Evolutionary conservation across 1,140 invertebrate species (phyloP).

Genomic region (Goniozus legneri): DNA sequence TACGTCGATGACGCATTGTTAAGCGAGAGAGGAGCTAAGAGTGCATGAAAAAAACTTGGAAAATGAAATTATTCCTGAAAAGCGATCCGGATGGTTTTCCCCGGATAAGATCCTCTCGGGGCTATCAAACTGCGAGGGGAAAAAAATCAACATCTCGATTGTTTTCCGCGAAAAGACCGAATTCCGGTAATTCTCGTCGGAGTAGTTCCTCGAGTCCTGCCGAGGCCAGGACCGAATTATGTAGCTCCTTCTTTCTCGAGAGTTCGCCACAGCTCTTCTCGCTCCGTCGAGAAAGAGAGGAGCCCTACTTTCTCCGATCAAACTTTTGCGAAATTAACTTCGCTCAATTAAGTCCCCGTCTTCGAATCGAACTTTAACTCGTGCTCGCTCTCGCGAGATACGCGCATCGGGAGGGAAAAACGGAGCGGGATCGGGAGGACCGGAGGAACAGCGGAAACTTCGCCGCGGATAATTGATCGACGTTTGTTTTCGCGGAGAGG

Average conservation of each 20-base stretch:
- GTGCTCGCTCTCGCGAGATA: constrained; percentile 22
- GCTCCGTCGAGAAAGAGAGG: not conserved
- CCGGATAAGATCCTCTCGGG: too few relatives aligned
- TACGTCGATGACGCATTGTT: not conserved
- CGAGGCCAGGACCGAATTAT: too few relatives aligned
- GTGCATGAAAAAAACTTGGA: too few relatives aligned
- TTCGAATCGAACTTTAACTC: constrained; percentile 26
- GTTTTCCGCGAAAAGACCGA: too few relatives aligned
- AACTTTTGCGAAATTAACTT: constrained; percentile 40
- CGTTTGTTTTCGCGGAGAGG: constrained; percentile 15
- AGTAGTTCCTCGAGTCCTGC: too few relatives aligned
- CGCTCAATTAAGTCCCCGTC: constrained; percentile 32
- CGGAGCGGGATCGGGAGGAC: not conserved
- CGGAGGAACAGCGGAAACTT: constrained; percentile 14
- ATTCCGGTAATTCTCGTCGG: too few relatives aligned
- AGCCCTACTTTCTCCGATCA: constrained; percentile 8
- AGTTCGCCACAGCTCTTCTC: constrained; percentile 3
- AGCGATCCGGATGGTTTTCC: too few relatives aligned
- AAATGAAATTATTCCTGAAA: too few relatives aligned
- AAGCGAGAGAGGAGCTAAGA: not conserved
- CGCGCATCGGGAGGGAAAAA: not conserved
- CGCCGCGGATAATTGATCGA: constrained; percentile 27
- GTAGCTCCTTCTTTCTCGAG: constrained; percentile 14
- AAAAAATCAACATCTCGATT: too few relatives aligned
- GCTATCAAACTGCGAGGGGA: too few relatives aligned